Percentiles rank a stretch among this genome's conserved stretches.
phyloP scores from a whole-genome alignment of 2,797 vertebrate genomes.

The Enteromius mattozi region DNA sequence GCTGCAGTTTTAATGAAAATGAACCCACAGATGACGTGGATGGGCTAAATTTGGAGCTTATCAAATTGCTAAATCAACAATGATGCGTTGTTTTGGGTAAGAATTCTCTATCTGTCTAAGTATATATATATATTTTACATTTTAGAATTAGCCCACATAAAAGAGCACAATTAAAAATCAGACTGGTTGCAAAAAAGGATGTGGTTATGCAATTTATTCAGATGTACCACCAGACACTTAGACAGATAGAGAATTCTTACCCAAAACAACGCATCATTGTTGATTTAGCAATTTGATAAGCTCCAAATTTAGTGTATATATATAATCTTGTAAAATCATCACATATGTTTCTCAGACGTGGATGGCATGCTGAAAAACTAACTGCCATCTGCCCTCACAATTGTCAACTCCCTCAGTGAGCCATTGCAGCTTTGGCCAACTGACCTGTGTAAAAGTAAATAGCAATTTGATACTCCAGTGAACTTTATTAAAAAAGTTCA shows the following conservation, averaged over 20 bases:
- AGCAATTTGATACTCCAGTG: not conserved
- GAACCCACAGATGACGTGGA: constrained; percentile 15
- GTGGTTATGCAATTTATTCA: not conserved
- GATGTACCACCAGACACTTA: not conserved
- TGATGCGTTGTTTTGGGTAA: not conserved
- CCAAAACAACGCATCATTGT: not conserved
- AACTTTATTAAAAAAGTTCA: constrained; percentile 8
- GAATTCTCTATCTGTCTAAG: not conserved
- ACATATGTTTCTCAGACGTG: not conserved
- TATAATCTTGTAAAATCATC: constrained; percentile 16
- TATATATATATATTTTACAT: constrained; percentile 15
- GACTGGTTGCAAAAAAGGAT: not conserved
- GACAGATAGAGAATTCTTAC: not conserved
- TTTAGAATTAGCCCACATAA: not conserved
- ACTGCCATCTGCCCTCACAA: not conserved
- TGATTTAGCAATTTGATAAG: constrained; percentile 36
- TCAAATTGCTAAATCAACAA: constrained; percentile 35
- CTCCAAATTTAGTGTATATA: constrained; percentile 23
- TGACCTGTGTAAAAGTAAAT: not conserved
- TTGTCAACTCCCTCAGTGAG: not conserved
- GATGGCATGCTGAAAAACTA: not conserved
- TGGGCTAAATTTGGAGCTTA: constrained; percentile 32
- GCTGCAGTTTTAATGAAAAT: constrained; percentile 19
- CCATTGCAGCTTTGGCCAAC: constrained; percentile 10
- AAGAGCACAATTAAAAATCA: not conserved